Percentiles rank a stretch among this genome's conserved stretches.
phyloP scores from a whole-genome alignment of 1,140 invertebrate species.

The Dreissena polymorpha region DNA sequence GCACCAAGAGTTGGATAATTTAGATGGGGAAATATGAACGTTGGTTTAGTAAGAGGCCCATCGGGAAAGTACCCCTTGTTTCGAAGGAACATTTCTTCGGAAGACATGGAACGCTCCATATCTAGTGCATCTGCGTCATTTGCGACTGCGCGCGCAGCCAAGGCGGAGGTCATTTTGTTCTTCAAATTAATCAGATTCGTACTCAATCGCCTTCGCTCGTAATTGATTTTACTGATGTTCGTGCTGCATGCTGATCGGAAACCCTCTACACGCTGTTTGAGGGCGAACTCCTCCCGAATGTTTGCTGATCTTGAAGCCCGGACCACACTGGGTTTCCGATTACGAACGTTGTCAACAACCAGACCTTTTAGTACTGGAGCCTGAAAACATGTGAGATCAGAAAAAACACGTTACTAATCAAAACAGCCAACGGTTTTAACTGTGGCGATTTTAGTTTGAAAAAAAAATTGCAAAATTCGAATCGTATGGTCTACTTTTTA shows the following conservation, averaged over 20 bases:
- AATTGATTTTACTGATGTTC: slow-evolving; percentile 7
- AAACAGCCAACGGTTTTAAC: no score
- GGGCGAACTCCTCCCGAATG: slow-evolving; percentile 33
- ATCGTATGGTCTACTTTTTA: no score
- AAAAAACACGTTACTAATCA: background rate
- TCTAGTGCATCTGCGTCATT: background rate
- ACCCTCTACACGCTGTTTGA: slow-evolving; percentile 22
- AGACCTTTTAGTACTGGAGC: slow-evolving; percentile 24
- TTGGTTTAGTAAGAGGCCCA: no score
- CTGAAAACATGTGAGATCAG: slow-evolving; percentile 18
- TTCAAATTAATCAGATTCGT: slow-evolving; percentile 9
- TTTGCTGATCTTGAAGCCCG: slow-evolving; percentile 29
- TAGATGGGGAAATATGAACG: no score
- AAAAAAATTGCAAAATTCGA: no score
- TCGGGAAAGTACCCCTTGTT: slow-evolving; percentile 36
- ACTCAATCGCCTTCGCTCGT: slow-evolving; percentile 21
- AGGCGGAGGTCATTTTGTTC: background rate
- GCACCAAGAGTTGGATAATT: no score
- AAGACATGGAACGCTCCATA: background rate
- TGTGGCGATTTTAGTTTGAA: no score
- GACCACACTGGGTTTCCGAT: slow-evolving; percentile 34
- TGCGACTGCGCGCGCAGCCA: background rate
- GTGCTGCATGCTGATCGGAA: slow-evolving; percentile 10
- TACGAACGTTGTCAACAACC: slow-evolving; percentile 14
- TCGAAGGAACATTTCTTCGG: slow-evolving; percentile 16